phyloP scores from a whole-genome alignment of 2,888 invertebrate genomes.

The Liposcelis brunnea region DNA sequence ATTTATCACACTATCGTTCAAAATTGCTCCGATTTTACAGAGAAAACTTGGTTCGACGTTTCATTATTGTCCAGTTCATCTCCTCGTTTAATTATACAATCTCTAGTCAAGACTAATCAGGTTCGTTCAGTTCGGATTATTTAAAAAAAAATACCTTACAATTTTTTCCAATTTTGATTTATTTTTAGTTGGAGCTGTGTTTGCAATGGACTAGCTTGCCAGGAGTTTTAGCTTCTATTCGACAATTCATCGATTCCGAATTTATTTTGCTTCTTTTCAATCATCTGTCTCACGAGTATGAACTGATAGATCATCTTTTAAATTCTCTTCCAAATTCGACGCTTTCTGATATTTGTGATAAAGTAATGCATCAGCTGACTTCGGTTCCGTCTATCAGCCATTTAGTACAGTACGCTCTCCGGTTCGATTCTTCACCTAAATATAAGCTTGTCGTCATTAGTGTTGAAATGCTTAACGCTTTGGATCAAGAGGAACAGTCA shows the following conservation, averaged over 20 bases:
- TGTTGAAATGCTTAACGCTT: constrained; percentile 45
- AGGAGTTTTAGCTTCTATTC: constrained; percentile 10
- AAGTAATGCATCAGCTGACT: constrained; percentile 41
- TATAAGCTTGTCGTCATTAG: constrained; percentile 23
- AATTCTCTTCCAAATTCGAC: constrained; percentile 38
- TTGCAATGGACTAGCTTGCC: constrained; percentile 40
- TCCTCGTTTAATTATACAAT: background rate
- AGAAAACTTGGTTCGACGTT: background rate
- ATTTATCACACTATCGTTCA: background rate
- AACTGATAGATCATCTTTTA: constrained; percentile 31
- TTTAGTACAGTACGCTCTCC: too few species aligned
- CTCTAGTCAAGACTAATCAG: background rate
- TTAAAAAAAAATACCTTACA: constrained; percentile 7
- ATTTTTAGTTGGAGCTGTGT: constrained; percentile 41
- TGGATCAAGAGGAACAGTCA: constrained; percentile 36
- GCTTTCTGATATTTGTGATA: constrained; percentile 42
- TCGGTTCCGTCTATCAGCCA: constrained; percentile 26
- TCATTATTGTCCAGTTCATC: background rate
- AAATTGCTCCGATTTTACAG: background rate
- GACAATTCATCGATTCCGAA: constrained; percentile 11
- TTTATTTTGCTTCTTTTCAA: constrained; percentile 12
- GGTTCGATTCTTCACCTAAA: too few species aligned
- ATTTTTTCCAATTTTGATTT: constrained; percentile 8
- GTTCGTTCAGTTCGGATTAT: background rate
- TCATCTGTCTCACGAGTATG: constrained; percentile 22